Conservation (phyloP, 2,888 invertebrate genomes). For the Plagodis pulveraria region DNA sequence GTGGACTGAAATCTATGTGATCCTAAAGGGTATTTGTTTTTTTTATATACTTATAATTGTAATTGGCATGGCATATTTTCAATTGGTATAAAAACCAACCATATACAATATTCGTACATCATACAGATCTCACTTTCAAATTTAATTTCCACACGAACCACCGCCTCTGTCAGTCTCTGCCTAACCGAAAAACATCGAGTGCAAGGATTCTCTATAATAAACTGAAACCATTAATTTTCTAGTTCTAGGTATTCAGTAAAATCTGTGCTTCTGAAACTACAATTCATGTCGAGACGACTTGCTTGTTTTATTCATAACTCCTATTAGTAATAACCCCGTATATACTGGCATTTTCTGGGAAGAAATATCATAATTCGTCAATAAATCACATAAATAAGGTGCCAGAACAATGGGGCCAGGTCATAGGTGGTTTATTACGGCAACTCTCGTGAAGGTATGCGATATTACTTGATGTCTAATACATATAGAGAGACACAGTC, state of each 20-base stretch:
- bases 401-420: conserved; percentile 44
- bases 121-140: too few relatives aligned
- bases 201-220: conserved; percentile 19
- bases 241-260: conserved; percentile 15
- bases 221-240: conserved; percentile 23
- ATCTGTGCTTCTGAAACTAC: conserved; percentile 10
- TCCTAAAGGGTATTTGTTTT: too few relatives aligned
- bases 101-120: too few relatives aligned
- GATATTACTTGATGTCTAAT: conserved; percentile 52
- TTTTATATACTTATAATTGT: too few relatives aligned
- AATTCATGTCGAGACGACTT: conserved; percentile 13
- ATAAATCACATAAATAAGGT: conserved; percentile 38
- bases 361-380: conserved; percentile 30
- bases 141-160: too few relatives aligned
- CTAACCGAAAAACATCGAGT: conserved; percentile 23
- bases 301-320: conserved; percentile 3
- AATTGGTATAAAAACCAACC: too few relatives aligned
- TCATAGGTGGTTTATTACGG: conserved; percentile 54
- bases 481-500: conserved; percentile 30
- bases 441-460: conserved; percentile 57
- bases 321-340: conserved; percentile 14
- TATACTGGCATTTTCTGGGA: conserved; percentile 16
- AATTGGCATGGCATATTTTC: too few relatives aligned
- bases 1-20: too few relatives aligned
- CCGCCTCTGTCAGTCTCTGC: conserved; percentile 13